Conservation (phyloP, 2,888 invertebrate species). For the Schrankia costaestrigalis region DNA sequence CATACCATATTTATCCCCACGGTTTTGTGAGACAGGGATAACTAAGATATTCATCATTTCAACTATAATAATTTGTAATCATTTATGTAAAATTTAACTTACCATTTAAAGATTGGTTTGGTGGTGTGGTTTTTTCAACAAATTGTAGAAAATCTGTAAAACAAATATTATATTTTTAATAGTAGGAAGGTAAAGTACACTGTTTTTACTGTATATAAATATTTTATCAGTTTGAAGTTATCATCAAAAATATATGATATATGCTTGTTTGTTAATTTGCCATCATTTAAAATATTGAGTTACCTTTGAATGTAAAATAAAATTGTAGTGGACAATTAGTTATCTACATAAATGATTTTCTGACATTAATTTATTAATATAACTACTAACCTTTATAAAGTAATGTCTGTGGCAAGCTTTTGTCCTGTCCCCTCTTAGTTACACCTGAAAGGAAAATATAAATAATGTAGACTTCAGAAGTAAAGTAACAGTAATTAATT, state of each 20-base stretch:
- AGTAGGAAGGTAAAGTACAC: too few species aligned
- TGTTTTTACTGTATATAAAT: too few species aligned
- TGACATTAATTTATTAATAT: too few species aligned
- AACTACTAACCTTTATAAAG: background rate
- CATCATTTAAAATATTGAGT: slow-evolving; percentile 39
- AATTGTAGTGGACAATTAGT: too few species aligned
- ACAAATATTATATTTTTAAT: too few species aligned
- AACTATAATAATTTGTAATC: background rate
- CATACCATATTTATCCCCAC: slow-evolving; percentile 60
- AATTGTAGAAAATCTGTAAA: background rate
- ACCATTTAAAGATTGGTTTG: too few species aligned
- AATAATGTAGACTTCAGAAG: background rate
- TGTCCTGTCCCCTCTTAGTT: background rate
- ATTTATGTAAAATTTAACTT: background rate
- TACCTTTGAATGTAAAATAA: too few species aligned
- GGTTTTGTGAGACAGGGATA: slow-evolving; percentile 64
- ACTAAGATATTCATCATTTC: slow-evolving; percentile 56
- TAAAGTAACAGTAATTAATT: background rate
- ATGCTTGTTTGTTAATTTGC: slow-evolving; percentile 50
- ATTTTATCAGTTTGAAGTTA: slow-evolving; percentile 30
- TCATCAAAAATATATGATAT: slow-evolving; percentile 49
- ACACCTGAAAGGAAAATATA: background rate
- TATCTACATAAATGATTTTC: too few species aligned
- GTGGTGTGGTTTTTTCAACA: background rate
- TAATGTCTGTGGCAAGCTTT: too few species aligned